These are phyloP conservation scores for Molanna angustata DNA, from an alignment of 2,888 invertebrate species.

Conservation along the genomic window DNA sequence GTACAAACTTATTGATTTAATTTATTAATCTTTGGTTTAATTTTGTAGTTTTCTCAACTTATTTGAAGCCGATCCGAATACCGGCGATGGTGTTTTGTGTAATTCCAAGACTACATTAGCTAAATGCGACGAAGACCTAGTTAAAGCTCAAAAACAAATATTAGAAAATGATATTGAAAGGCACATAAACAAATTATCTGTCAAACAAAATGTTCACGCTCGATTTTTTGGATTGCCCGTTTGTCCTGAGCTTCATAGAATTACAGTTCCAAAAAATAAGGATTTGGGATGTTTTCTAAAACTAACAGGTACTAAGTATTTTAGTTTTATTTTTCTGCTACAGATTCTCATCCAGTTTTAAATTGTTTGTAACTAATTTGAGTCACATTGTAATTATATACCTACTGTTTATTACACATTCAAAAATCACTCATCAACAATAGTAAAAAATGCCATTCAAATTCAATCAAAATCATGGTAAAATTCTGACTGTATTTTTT, in stretches of 20 bases:
- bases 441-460: too few relatives aligned
- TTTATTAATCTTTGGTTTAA: conserved; percentile 22
- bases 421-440: too few relatives aligned
- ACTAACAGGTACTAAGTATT: conserved; percentile 70
- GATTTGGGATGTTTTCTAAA: conserved; percentile 72
- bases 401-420: too few relatives aligned
- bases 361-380: too few relatives aligned
- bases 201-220: conserved; percentile 67
- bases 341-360: too few relatives aligned
- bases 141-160: conserved; percentile 59
- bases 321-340: too few relatives aligned
- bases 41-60: conserved; percentile 65
- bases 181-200: conserved; percentile 40
- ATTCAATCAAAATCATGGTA: too few relatives aligned
- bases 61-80: conserved; percentile 64
- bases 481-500: too few relatives aligned
- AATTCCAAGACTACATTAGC: conserved; percentile 61
- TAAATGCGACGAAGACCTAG: conserved; percentile 60
- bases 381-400: too few relatives aligned
- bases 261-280: conserved; percentile 65
- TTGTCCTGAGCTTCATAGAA: conserved; percentile 65
- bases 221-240: conserved; percentile 66
- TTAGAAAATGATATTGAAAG: conserved; percentile 47
- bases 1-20: not conserved
- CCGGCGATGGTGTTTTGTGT: conserved; percentile 65